These are phyloP conservation scores for Astur gentilis DNA, from an alignment of 2,113 vertebrate species.

Conservation along the genomic window DNA sequence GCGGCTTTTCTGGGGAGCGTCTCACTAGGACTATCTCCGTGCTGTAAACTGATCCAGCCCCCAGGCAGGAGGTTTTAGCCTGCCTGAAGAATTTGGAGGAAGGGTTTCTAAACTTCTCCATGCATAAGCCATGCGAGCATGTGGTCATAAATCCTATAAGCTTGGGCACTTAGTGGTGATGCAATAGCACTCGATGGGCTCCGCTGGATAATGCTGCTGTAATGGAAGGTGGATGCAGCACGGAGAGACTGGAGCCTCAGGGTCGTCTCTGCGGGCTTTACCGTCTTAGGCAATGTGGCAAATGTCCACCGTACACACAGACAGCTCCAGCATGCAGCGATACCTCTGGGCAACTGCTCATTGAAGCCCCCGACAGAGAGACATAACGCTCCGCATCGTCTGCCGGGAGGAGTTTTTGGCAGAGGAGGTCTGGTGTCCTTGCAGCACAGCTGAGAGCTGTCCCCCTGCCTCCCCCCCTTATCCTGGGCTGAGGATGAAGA, in stretches of 20 bases:
- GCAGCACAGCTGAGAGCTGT: background rate
- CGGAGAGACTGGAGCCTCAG: background rate
- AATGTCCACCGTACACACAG: background rate
- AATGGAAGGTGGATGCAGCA: background rate
- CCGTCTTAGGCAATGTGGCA: background rate
- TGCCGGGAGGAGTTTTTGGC: background rate
- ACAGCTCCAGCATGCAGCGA: background rate
- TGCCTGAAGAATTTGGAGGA: background rate
- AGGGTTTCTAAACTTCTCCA: background rate
- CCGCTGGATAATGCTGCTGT: background rate
- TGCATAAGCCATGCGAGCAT: background rate
- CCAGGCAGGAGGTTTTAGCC: background rate
- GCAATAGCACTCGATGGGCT: background rate
- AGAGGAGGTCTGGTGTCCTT: background rate
- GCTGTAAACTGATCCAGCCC: background rate
- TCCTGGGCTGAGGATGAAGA: background rate
- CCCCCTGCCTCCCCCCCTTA: background rate
- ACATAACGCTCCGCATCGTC: accelerated
- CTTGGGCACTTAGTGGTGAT: background rate
- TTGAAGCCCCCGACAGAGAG: accelerated
- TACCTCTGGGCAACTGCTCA: background rate
- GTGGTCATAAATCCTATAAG: slow-evolving; percentile 18
- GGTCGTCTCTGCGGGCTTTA: background rate
- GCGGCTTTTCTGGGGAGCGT: background rate
- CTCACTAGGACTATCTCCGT: background rate